These are phyloP conservation scores for Cyaniris semiargus DNA, from an alignment of 2,888 invertebrate genomes.

Conservation along the genomic window DNA sequence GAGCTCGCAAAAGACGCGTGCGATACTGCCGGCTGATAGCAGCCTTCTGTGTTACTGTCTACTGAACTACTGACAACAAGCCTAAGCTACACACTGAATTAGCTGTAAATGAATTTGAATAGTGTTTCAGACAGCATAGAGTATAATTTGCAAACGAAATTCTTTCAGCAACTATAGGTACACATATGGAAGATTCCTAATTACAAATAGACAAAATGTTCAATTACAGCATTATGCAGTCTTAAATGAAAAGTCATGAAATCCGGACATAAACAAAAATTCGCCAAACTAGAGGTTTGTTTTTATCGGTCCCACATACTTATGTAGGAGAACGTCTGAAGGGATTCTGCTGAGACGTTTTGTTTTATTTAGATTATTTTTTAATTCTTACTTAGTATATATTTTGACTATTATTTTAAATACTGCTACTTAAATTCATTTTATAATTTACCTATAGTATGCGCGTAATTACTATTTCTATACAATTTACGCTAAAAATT, in stretches of 20 bases:
- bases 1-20: slow-evolving; percentile 4
- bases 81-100: not conserved
- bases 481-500: not conserved
- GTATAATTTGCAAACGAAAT: not conserved
- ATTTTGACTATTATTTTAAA: not conserved
- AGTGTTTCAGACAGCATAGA: not conserved
- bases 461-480: not conserved
- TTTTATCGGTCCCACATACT: too few species aligned
- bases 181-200: not conserved
- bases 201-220: not conserved
- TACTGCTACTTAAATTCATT: not conserved
- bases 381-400: too few species aligned
- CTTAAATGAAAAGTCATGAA: too few species aligned
- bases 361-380: too few species aligned
- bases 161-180: not conserved
- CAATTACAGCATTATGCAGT: not conserved
- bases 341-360: not conserved
- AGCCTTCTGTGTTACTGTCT: not conserved
- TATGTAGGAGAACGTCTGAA: not conserved
- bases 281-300: too few species aligned
- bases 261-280: too few species aligned
- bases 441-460: not conserved
- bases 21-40: not conserved
- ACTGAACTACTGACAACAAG: not conserved
- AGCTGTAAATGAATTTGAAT: not conserved